These are phyloP conservation scores for Stenchaetothrips biformis DNA, from an alignment of 2,888 invertebrate species.

Conservation along the genomic window DNA sequence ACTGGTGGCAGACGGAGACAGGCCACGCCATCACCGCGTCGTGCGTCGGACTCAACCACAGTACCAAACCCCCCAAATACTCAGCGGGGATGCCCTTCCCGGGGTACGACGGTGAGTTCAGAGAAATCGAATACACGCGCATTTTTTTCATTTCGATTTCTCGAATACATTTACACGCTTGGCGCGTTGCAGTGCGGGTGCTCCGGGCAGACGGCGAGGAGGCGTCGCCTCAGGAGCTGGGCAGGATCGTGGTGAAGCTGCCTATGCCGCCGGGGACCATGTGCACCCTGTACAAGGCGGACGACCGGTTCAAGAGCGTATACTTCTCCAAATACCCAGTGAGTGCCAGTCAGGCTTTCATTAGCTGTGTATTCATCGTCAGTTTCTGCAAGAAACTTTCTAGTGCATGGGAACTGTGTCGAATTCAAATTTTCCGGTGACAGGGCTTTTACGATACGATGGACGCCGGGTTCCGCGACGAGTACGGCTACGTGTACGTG, in stretches of 20 bases:
- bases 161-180: background rate
- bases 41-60: slow-evolving; percentile 71
- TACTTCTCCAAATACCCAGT: slow-evolving; percentile 83
- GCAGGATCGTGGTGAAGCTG: slow-evolving; percentile 74
- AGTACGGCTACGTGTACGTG: slow-evolving; percentile 79
- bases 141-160: too few species aligned
- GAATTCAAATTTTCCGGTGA: slow-evolving; percentile 26
- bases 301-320: slow-evolving; percentile 69
- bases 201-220: slow-evolving; percentile 63
- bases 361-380: too few species aligned
- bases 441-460: slow-evolving; percentile 91
- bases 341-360: too few species aligned
- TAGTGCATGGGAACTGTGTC: too few species aligned
- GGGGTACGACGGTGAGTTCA: slow-evolving; percentile 72
- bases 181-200: slow-evolving; percentile 56
- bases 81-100: slow-evolving; percentile 83
- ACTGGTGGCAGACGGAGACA: slow-evolving; percentile 98
- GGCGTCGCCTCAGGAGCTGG: slow-evolving; percentile 67
- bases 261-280: slow-evolving; percentile 88
- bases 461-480: slow-evolving; percentile 86
- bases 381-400: too few species aligned
- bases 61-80: slow-evolving; percentile 63
- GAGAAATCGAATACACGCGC: background rate
- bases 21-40: slow-evolving; percentile 85
- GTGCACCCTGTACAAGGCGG: slow-evolving; percentile 74